Evolutionary conservation across 2,888 invertebrate genomes (phyloP).

Genomic region (Heteromurus nitidus): DNA sequence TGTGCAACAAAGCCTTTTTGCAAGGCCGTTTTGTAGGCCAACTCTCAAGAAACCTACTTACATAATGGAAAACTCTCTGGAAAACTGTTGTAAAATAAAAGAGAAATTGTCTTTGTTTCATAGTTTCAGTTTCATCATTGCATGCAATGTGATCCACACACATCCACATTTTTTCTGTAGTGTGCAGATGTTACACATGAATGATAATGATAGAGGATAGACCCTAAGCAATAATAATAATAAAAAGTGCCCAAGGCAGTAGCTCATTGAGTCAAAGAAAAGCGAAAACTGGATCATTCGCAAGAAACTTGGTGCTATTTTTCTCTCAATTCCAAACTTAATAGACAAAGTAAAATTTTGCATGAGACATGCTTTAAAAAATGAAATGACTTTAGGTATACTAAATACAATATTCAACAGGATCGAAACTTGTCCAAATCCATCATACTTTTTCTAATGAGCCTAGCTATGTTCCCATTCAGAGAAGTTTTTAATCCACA

Average conservation of each 20-base stretch:
- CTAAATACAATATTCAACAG: no score
- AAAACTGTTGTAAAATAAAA: constrained; percentile 27
- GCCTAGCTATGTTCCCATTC: no score
- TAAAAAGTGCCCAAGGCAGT: constrained; percentile 16
- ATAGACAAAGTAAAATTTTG: neutral
- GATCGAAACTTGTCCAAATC: no score
- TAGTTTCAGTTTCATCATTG: no score
- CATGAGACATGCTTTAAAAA: no score
- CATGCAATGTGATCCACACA: no score
- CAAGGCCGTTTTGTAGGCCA: constrained; percentile 19
- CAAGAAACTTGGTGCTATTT: constrained; percentile 4
- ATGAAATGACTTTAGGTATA: no score
- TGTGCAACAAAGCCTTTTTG: neutral
- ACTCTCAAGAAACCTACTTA: no score
- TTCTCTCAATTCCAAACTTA: neutral
- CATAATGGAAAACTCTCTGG: no score
- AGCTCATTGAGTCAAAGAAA: constrained; percentile 30
- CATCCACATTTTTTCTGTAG: constrained; percentile 13
- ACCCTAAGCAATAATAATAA: constrained; percentile 13
- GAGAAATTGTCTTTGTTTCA: constrained; percentile 44
- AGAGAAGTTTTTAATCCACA: no score
- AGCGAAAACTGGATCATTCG: constrained; percentile 23
- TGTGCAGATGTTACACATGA: constrained; percentile 47
- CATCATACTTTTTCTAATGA: no score
- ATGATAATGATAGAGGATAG: constrained; percentile 53